These are phyloP conservation scores for Aquatica leii DNA, from an alignment of 2,888 invertebrate species.

Conservation along the genomic window DNA sequence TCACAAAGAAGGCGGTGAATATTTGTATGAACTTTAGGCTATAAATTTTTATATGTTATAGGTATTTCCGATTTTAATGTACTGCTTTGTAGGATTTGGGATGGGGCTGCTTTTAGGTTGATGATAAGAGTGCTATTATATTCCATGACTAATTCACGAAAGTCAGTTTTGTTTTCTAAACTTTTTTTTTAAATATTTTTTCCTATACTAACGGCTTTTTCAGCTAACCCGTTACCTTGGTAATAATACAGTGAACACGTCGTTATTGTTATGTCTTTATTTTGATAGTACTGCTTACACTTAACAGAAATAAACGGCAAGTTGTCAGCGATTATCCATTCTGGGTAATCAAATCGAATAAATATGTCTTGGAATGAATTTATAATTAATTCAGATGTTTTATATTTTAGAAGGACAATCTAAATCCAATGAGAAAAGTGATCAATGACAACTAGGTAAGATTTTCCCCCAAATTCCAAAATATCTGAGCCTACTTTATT, in stretches of 20 bases:
- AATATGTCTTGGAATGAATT: slow-evolving; percentile 40
- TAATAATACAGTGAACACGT: neutral
- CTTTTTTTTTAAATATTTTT: slow-evolving; percentile 43
- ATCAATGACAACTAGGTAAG: too few relatives aligned
- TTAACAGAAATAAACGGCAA: slow-evolving; percentile 39
- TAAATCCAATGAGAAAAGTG: too few relatives aligned
- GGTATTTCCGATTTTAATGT: neutral
- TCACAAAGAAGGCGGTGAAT: neutral
- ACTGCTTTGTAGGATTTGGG: neutral
- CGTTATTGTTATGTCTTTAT: neutral
- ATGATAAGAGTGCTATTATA: neutral
- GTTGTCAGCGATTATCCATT: slow-evolving; percentile 42
- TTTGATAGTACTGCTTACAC: slow-evolving; percentile 22
- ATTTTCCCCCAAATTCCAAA: slow-evolving; percentile 33
- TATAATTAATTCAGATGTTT: slow-evolving; percentile 38
- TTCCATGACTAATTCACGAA: slow-evolving; percentile 31
- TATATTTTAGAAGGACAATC: slow-evolving; percentile 24
- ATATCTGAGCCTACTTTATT: slow-evolving; percentile 40
- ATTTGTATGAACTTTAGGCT: neutral
- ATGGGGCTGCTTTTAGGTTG: neutral
- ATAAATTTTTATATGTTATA: neutral
- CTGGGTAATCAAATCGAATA: slow-evolving; percentile 43
- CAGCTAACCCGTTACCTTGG: too few relatives aligned
- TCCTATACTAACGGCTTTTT: slow-evolving; percentile 37
- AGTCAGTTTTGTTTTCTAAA: slow-evolving; percentile 31